Evolutionary conservation across 1,140 invertebrate genomes (phyloP).

Genomic region (Thaumatotibia leucotreta): DNA sequence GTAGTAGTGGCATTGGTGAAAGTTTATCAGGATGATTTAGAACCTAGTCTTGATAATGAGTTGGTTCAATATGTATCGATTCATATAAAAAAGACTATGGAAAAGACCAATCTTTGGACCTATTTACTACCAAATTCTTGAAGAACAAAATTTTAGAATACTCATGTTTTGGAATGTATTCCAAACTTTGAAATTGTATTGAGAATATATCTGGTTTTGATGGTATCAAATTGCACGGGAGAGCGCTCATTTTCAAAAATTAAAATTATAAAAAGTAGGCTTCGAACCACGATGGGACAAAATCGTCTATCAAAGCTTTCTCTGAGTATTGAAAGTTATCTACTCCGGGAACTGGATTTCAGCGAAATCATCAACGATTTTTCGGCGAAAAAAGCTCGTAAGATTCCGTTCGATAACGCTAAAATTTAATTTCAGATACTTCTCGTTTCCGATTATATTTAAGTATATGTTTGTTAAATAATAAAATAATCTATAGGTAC

Average conservation of each 20-base stretch:
- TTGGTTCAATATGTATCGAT: neutral
- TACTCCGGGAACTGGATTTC: constrained; percentile 23
- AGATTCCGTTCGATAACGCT: constrained; percentile 3
- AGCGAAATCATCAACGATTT: constrained; percentile 20
- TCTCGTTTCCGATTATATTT: neutral
- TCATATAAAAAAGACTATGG: neutral
- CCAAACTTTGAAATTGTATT: constrained; percentile 38
- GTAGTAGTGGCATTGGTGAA: neutral
- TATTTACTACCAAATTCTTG: neutral
- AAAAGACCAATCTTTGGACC: neutral
- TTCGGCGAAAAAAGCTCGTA: constrained; percentile 25
- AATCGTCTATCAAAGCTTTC: constrained; percentile 29
- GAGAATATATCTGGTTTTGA: constrained; percentile 34
- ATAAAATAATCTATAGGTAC: neutral
- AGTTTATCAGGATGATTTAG: neutral
- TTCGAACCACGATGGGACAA: constrained; percentile 32
- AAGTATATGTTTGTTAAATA: neutral
- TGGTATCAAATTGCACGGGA: constrained; percentile 34
- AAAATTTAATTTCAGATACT: neutral
- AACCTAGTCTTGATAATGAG: neutral
- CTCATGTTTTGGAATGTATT: constrained; percentile 24
- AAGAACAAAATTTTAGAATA: constrained; percentile 32
- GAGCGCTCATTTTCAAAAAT: constrained; percentile 37
- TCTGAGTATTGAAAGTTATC: constrained; percentile 32
- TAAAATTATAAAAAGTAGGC: constrained; percentile 37